Conservation (phyloP, 2,113 vertebrate species). For the Grus americana region DNA sequence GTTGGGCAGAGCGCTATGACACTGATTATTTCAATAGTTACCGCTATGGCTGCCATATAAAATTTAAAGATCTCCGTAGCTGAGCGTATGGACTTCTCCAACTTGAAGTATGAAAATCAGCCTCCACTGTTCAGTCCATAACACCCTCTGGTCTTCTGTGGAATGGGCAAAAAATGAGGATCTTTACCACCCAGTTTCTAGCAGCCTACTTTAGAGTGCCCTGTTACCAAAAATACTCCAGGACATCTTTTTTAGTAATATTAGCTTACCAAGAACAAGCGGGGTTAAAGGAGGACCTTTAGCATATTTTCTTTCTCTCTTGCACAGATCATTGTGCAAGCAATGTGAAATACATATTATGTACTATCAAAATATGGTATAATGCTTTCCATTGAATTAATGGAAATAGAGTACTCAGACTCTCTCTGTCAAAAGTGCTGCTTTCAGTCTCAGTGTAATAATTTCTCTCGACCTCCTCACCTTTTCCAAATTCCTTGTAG, state of each 20-base stretch:
- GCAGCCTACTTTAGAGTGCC: neutral
- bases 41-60: neutral
- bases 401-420: neutral
- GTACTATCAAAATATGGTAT: rapidly evolving
- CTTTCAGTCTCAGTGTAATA: neutral
- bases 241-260: neutral
- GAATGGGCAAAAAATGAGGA: neutral
- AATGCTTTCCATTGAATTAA: neutral
- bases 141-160: neutral
- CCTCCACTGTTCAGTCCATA: neutral
- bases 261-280: neutral
- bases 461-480: neutral
- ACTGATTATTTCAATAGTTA: neutral
- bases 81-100: neutral
- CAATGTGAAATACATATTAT: neutral
- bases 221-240: neutral
- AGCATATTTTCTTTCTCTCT: neutral
- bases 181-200: neutral
- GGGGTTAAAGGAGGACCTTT: neutral
- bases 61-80: neutral
- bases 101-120: neutral
- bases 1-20: neutral
- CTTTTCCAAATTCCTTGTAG: neutral
- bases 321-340: neutral
- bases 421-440: neutral